Percentiles rank a stretch among this genome's conserved stretches.
Evolutionary conservation across 2,888 invertebrate species (phyloP).

Genomic region (Synanthedon vespiformis): DNA sequence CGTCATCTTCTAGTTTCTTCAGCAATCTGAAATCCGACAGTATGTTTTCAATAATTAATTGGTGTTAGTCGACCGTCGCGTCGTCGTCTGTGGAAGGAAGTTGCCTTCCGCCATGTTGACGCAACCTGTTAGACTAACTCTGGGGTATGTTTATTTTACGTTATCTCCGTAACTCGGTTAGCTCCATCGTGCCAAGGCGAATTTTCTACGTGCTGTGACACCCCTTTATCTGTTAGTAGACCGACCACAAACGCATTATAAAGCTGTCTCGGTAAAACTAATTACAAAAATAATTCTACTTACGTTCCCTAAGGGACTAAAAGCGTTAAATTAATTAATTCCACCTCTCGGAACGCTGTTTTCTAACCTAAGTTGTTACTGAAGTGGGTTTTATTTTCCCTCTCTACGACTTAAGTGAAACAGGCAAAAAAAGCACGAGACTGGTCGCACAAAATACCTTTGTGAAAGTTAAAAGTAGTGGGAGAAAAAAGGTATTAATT

Average conservation of each 20-base stretch:
- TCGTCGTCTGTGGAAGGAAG: background rate
- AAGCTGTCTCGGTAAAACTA: too few species aligned
- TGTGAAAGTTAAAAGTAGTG: too few species aligned
- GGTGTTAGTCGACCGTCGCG: background rate
- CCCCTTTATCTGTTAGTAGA: background rate
- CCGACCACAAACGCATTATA: too few species aligned
- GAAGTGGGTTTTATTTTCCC: constrained; percentile 12
- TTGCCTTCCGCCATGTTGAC: background rate
- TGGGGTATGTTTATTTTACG: background rate
- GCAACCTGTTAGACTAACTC: background rate
- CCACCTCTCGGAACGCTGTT: constrained; percentile 6
- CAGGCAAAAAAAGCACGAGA: too few species aligned
- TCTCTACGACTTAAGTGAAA: constrained; percentile 3
- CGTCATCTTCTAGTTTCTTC: too few species aligned
- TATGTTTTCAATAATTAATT: background rate
- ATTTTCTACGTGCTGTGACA: background rate
- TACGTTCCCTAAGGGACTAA: too few species aligned
- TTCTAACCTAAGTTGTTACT: constrained; percentile 12
- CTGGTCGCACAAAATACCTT: too few species aligned
- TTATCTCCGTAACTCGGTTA: background rate
- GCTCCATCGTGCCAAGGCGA: background rate
- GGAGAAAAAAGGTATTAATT: too few species aligned
- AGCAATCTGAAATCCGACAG: too few species aligned
- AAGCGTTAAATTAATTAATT: too few species aligned
- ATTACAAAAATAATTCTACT: too few species aligned